Evolutionary conservation across 2,888 invertebrate species (phyloP), one percentile per base, ranked within the genome.

Genomic region (Eupithecia vulgata): DNA sequence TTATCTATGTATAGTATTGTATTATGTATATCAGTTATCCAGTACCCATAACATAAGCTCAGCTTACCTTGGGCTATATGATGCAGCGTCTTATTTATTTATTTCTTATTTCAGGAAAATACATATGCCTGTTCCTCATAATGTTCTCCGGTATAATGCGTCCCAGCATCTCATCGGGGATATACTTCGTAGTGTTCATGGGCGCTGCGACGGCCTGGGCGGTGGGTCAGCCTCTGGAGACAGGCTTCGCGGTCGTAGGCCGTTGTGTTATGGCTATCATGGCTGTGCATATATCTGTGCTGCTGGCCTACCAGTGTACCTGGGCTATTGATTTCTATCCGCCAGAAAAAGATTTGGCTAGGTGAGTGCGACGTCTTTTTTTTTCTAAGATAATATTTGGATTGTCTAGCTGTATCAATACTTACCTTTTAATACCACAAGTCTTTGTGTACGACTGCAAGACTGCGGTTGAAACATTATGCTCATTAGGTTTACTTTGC

Each of bases 101-200:
- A 30, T 30, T 3, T 30, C 67, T 40, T 67, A 17, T 74, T 85
- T 94, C 89, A 96, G 97, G 96, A 71, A 96, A 96, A 83, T 97
- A 96, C 88, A 82, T 96, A 8, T 95, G 95, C 30, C 88, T 97
- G 62, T 94, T 95, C 68, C 94, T 96, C 12, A 90, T 97, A 81
- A 97, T 97, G 91, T 93, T 96, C 79, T 96, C 96, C 12, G 97
- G 97, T 1, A 96, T 97, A 75, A 92, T 98, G 86, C 95, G 97
- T 62, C 99, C 99, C 1, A 98, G 98, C 70, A 93, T 97, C 42
- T 96, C 97, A 34, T 97, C 97, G 59, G 97, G 97, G 13, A 95
- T 98, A 64, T 99, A 99, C 91, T 99, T 98, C 91, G 85, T 98
- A 70, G 95, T 97, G 72, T 99, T 99, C 90, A 95, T 99, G 85